phyloP scores from a whole-genome alignment of 2,797 vertebrate genomes.

The Pseudochirops cupreus region DNA sequence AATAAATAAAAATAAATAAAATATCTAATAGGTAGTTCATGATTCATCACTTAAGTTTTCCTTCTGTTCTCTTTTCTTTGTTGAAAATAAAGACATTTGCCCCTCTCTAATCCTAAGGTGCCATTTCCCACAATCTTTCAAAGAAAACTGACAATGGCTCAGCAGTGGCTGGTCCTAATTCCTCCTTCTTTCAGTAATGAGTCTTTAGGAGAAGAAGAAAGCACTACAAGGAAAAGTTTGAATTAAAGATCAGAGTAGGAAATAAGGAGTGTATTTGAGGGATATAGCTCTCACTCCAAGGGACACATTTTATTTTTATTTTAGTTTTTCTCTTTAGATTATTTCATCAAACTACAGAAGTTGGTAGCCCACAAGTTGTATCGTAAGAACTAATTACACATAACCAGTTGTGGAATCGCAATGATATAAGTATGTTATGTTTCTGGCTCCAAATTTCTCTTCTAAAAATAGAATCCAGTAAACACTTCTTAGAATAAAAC shows the following conservation, averaged over 20 bases:
- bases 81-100: background rate
- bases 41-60: background rate
- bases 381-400: conserved; percentile 63
- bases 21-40: background rate
- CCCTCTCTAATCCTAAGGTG: background rate
- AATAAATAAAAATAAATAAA: too few species aligned
- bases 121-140: background rate
- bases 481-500: conserved; percentile 68
- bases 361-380: conserved; percentile 40
- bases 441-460: conserved; percentile 66
- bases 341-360: conserved; percentile 25
- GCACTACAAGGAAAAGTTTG: background rate
- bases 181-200: background rate
- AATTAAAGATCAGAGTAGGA: too few species aligned
- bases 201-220: background rate
- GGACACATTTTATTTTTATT: conserved; percentile 28
- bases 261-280: too few species aligned
- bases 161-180: background rate
- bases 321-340: conserved; percentile 29
- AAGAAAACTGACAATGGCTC: background rate
- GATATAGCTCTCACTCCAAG: too few species aligned
- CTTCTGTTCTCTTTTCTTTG: background rate
- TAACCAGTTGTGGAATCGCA: conserved; percentile 64
- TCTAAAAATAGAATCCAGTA: conserved; percentile 72
- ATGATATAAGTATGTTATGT: conserved; percentile 65